A percentile compares a stretch with the other conserved stretches of the same genome.
phyloP scores from a whole-genome alignment of 23 tunicate genomes.

The Halocynthia aurantium region DNA sequence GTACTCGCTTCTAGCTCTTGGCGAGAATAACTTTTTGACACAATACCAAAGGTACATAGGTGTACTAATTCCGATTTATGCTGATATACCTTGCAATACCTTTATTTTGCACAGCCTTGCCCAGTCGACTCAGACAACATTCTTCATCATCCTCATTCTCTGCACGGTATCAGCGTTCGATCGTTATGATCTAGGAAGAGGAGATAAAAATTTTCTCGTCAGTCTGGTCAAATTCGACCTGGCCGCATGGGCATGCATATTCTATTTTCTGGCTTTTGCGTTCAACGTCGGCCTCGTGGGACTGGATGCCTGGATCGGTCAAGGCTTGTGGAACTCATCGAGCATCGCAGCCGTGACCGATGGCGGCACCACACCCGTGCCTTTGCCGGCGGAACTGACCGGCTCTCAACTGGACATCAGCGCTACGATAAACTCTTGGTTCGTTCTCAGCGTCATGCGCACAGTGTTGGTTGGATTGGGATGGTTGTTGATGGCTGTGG shows the following conservation, averaged over 20 bases:
- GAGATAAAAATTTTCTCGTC: slow-evolving; percentile 18
- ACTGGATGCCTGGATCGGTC: slow-evolving; percentile 51
- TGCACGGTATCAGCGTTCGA: slow-evolving; percentile 70
- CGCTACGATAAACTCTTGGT: slow-evolving; percentile 48
- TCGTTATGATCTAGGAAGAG: slow-evolving; percentile 39
- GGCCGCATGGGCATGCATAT: slow-evolving; percentile 20
- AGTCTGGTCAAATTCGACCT: slow-evolving; percentile 30
- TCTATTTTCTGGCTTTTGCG: slow-evolving; percentile 40
- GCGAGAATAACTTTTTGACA: slow-evolving; percentile 32
- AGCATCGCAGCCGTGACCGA: background rate
- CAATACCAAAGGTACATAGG: slow-evolving; percentile 25
- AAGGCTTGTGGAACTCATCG: background rate
- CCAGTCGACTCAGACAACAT: slow-evolving; percentile 54
- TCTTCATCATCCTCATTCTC: slow-evolving; percentile 29
- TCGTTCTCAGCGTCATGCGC: slow-evolving; percentile 47
- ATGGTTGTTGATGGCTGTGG: slow-evolving; percentile 55
- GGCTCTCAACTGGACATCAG: slow-evolving; percentile 8
- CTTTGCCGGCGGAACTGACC: slow-evolving; percentile 12
- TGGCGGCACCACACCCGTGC: background rate
- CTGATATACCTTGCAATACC: too few relatives aligned
- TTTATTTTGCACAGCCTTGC: slow-evolving; percentile 26
- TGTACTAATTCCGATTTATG: too few relatives aligned
- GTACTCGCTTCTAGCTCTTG: slow-evolving; percentile 25
- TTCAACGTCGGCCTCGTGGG: slow-evolving; percentile 59
- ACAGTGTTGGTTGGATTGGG: slow-evolving; percentile 43